Conservation (phyloP, 2,888 invertebrate genomes). For the Ornithoptera priamus region DNA sequence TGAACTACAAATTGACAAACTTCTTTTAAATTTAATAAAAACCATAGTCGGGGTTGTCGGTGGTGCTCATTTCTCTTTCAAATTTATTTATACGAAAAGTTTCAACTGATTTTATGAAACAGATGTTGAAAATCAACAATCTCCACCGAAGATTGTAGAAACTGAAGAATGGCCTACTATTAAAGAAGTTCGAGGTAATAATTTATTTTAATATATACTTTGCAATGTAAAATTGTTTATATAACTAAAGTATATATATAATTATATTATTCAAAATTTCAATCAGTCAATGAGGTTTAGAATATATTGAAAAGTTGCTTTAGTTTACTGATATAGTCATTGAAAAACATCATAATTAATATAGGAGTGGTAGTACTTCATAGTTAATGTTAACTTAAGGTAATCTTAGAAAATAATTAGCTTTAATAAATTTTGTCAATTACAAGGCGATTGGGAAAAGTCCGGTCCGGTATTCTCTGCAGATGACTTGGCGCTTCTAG, state of each 20-base stretch:
- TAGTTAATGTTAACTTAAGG: background rate
- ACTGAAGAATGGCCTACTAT: slow-evolving; percentile 72
- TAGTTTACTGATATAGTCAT: too few relatives aligned
- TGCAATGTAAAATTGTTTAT: background rate
- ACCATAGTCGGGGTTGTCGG: too few relatives aligned
- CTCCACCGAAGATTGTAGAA: slow-evolving; percentile 54
- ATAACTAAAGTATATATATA: background rate
- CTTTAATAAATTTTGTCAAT: background rate
- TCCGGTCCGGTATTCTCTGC: slow-evolving; percentile 75
- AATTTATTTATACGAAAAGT: too few relatives aligned
- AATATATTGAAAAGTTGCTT: too few relatives aligned
- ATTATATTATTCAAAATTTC: too few relatives aligned
- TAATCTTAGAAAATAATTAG: background rate
- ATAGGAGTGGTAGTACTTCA: too few relatives aligned
- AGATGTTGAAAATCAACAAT: slow-evolving; percentile 64
- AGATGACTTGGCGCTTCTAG: slow-evolving; percentile 71
- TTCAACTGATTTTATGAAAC: slow-evolving; percentile 27
- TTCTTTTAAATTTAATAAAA: too few relatives aligned
- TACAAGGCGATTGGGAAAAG: slow-evolving; percentile 67
- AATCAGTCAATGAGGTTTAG: too few relatives aligned
- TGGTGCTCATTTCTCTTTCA: too few relatives aligned
- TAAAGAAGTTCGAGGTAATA: slow-evolving; percentile 71
- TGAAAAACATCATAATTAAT: background rate
- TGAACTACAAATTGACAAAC: too few relatives aligned
- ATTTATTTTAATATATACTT: background rate